Evolutionary conservation across 2,888 invertebrate genomes (phyloP).

Genomic region (Omphaloscelis lunosa): DNA sequence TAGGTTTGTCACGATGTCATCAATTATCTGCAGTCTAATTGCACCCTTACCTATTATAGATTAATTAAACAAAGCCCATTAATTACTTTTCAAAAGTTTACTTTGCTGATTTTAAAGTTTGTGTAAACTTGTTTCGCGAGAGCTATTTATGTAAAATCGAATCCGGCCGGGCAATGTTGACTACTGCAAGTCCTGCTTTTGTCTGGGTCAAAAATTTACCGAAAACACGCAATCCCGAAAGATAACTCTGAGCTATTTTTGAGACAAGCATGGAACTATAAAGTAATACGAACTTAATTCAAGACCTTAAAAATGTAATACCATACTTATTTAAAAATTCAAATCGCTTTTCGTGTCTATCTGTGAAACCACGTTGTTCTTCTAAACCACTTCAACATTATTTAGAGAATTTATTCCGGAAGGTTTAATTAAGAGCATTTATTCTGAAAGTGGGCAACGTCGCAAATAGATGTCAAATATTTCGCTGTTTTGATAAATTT

Average conservation of each 20-base stretch:
- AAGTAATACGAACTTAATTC: not conserved
- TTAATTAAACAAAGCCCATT: not conserved
- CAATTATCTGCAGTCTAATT: not conserved
- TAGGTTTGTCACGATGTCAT: not conserved
- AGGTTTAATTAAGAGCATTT: no score
- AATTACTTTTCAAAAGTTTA: not conserved
- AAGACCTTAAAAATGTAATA: not conserved
- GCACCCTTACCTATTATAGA: not conserved
- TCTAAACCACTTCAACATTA: not conserved
- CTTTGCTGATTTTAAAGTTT: not conserved
- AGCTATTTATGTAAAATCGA: not conserved
- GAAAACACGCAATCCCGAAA: not conserved
- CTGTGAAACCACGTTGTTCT: not conserved
- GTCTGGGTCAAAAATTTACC: not conserved
- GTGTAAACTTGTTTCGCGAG: no score
- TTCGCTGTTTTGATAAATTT: no score
- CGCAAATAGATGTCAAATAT: no score
- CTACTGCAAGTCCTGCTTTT: not conserved
- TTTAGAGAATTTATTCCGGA: not conserved
- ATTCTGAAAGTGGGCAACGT: no score
- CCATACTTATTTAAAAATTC: not conserved
- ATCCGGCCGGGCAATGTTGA: no score
- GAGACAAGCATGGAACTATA: not conserved
- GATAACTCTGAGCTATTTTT: not conserved
- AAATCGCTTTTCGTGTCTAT: not conserved